Conservation (phyloP, 2,888 invertebrate genomes). For the Lysandra coridon region DNA sequence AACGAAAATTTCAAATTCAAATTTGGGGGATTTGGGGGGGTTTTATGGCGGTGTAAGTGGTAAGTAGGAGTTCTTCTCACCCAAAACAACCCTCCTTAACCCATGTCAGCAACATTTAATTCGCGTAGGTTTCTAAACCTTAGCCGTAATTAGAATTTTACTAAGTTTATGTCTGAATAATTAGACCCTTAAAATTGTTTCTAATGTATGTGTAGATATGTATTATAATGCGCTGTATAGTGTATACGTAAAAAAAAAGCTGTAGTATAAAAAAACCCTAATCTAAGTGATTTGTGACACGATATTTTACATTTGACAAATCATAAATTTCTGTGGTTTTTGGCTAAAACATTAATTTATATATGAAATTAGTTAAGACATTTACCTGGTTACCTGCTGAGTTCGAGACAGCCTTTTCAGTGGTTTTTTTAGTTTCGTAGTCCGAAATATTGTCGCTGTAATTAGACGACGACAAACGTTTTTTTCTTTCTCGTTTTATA, state of each 20-base stretch:
- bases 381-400: conserved; percentile 27
- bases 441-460: conserved; percentile 63
- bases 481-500: conserved; percentile 62
- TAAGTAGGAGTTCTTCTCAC: too few species aligned
- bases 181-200: too few species aligned
- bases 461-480: conserved; percentile 66
- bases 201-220: too few species aligned
- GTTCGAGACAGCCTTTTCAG: conserved; percentile 35
- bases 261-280: not conserved
- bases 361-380: conserved; percentile 24
- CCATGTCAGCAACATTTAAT: too few species aligned
- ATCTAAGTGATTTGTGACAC: not conserved
- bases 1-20: too few species aligned
- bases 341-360: not conserved
- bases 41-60: too few species aligned
- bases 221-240: too few species aligned
- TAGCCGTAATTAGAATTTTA: too few species aligned
- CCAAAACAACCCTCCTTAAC: too few species aligned
- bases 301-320: not conserved
- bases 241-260: not conserved
- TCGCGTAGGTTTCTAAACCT: too few species aligned
- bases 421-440: conserved; percentile 45
- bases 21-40: too few species aligned
- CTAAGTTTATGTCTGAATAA: too few species aligned
- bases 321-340: not conserved